Base-by-base conservation (phyloP, 2,113 vertebrate genomes). In the Gymnogyps californianus region DNA sequence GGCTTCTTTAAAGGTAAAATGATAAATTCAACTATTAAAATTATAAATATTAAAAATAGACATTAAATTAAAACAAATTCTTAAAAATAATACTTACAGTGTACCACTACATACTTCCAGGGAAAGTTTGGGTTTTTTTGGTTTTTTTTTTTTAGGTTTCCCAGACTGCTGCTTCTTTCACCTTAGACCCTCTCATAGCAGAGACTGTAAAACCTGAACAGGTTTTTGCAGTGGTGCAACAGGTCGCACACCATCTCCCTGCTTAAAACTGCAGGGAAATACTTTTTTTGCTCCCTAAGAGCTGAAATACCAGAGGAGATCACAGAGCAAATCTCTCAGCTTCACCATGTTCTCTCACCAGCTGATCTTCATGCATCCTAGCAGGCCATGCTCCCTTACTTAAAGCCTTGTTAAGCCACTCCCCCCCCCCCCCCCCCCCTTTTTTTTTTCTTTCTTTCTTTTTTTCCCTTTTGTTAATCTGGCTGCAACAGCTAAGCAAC, bases 371-470 rank as follows among this genome's bases (percentile, higher is more conserved):
- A n/a, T 25, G 5, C 16, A 38, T 18, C 9, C 29, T 24, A 47
- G 32, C 9, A 82, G 47, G 17, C 25, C 6, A 32, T 54, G 17
- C 6, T 92, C 8, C 29, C 16, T 93, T 74, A 55, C 32, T 75
- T 52, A 46, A 77, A 78, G 13, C 16, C 25, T 11, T 31, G 15
- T 24, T 61, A 74, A 64, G 10, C 8, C 2, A 64, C 15, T 28
- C 24, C 32, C 7, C 2, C 7, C 5, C 8, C 2, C 7, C 5
- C 8, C 8, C 28, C 9, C 9, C 28, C 28, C 6, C 17, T 4
- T 14, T 20, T 6, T 10, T 4, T 15, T 20, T 20, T 16, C 5
- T 8, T 28, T 29, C 0, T 7, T 17, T 46, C 11, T 13, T 57
- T 64, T n/a, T 18, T 3, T 1, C 16, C 34, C 4, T 54, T 83